Evolutionary conservation across 23 tunicate species (phyloP).

Genomic region (Corella eumyota): DNA sequence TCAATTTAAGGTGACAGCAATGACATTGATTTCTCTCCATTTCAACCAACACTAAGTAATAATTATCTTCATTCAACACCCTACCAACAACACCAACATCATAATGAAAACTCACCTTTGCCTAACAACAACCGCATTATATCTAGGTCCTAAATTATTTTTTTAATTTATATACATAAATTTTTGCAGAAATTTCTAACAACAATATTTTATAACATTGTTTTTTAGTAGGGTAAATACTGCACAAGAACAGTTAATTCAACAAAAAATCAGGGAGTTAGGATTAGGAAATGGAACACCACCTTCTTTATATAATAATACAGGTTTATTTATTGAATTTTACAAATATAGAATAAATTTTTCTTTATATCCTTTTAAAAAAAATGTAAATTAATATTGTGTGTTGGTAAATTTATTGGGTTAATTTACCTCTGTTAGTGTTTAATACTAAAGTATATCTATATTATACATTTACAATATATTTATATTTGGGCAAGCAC

Average conservation of each 20-base stretch:
- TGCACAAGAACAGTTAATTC: conserved; percentile 65
- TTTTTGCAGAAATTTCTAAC: too few species aligned
- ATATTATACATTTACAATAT: too few species aligned
- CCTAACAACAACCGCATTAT: too few species aligned
- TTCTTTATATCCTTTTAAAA: not conserved
- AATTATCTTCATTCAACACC: conserved; percentile 8
- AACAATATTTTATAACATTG: too few species aligned
- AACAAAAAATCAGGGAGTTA: conserved; percentile 61
- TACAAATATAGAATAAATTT: not conserved
- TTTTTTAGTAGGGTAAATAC: conserved; percentile 15
- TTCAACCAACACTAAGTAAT: not conserved
- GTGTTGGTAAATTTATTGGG: not conserved
- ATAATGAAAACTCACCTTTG: not conserved
- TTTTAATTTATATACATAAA: too few species aligned
- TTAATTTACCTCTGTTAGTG: not conserved
- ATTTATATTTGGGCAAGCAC: too few species aligned
- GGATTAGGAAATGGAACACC: conserved; percentile 91
- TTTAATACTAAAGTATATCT: too few species aligned
- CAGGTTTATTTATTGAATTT: too few species aligned
- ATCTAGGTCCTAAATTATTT: too few species aligned
- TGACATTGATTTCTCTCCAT: not conserved
- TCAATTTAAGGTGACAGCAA: not conserved
- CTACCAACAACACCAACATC: not conserved
- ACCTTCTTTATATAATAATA: conserved; percentile 19
- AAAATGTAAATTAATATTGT: not conserved